A percentile compares a stretch with the other conserved stretches of the same genome.
Conservation (phyloP, 2,113 vertebrate species). For the Motacilla alba region DNA sequence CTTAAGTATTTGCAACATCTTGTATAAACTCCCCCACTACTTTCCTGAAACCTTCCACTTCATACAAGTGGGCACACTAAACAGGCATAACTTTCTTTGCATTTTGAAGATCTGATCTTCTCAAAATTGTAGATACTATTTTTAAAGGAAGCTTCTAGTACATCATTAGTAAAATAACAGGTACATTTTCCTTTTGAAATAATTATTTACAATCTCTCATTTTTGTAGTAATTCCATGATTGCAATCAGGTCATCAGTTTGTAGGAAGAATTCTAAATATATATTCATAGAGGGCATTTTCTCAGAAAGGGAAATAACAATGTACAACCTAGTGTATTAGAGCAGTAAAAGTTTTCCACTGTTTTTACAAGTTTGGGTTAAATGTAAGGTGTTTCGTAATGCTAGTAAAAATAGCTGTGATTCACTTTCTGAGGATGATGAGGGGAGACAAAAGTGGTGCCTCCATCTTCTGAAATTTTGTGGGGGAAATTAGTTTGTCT, state of each 20-base stretch:
- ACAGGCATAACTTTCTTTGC: not conserved
- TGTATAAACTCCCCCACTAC: not conserved
- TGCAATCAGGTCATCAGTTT: not conserved
- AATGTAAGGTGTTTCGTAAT: conserved; percentile 27
- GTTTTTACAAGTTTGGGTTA: conserved; percentile 20
- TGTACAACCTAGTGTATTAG: not conserved
- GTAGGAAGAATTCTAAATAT: not conserved
- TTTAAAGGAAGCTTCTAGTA: not conserved
- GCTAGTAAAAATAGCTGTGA: conserved; percentile 4
- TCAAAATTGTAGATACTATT: not conserved
- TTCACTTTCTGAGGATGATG: not conserved
- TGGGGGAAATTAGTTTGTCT: not conserved
- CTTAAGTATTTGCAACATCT: not conserved
- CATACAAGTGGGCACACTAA: not conserved
- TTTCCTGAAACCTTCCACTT: not conserved
- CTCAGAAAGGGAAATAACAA: not conserved
- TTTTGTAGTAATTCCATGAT: not conserved
- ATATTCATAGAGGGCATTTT: not conserved
- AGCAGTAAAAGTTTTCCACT: not conserved
- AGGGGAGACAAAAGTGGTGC: not conserved
- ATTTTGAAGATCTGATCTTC: not conserved
- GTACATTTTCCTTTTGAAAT: not conserved
- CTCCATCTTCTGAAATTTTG: conserved; percentile 7
- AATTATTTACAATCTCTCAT: not conserved
- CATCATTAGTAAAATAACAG: not conserved